A percentile compares a stretch with the other conserved stretches of the same genome.
Conservation (phyloP, 2,888 invertebrate species). For the Orthosia incerta region DNA sequence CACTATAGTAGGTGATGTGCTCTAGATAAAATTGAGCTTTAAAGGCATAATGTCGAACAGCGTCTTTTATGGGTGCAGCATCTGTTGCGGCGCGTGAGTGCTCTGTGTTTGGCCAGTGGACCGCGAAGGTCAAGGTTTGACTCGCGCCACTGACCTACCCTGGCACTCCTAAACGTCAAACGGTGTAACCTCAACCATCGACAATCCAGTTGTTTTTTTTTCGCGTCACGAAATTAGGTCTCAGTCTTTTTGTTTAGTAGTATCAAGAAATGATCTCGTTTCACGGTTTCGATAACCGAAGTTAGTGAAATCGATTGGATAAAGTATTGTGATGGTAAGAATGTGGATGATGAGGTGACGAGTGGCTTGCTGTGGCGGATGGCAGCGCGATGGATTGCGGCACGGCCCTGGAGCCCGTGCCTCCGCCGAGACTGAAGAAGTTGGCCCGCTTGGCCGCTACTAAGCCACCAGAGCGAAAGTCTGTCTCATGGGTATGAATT, state of each 20-base stretch:
- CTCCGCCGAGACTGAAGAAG: slow-evolving; percentile 88
- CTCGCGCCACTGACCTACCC: slow-evolving; percentile 79
- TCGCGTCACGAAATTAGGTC: slow-evolving; percentile 31
- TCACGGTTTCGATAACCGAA: slow-evolving; percentile 82
- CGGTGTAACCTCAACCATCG: slow-evolving; percentile 59
- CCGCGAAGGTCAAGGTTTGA: slow-evolving; percentile 88
- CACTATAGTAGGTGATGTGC: slow-evolving; percentile 37
- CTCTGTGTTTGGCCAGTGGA: slow-evolving; percentile 84
- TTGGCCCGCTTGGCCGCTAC: slow-evolving; percentile 83
- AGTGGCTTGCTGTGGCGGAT: slow-evolving; percentile 63
- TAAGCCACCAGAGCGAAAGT: slow-evolving; percentile 81
- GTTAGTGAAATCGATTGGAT: slow-evolving; percentile 80
- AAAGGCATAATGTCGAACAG: slow-evolving; percentile 65
- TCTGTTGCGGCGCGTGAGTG: slow-evolving; percentile 81
- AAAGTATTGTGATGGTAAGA: slow-evolving; percentile 65
- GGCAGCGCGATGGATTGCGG: slow-evolving; percentile 76
- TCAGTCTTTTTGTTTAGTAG: slow-evolving; percentile 38
- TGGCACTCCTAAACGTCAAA: slow-evolving; percentile 65
- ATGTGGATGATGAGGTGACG: slow-evolving; percentile 66
- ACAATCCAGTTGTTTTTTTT: slow-evolving; percentile 66
- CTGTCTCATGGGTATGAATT: slow-evolving; percentile 84
- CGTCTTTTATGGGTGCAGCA: slow-evolving; percentile 79
- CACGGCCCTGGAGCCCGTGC: slow-evolving; percentile 77
- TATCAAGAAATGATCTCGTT: slow-evolving; percentile 72
- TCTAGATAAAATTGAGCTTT: slow-evolving; percentile 53